Percentiles rank a stretch among this genome's conserved stretches.
phyloP scores from a whole-genome alignment of 37 sponge, comb jelly and placozoan genomes.

The Eunapius fragilis region DNA sequence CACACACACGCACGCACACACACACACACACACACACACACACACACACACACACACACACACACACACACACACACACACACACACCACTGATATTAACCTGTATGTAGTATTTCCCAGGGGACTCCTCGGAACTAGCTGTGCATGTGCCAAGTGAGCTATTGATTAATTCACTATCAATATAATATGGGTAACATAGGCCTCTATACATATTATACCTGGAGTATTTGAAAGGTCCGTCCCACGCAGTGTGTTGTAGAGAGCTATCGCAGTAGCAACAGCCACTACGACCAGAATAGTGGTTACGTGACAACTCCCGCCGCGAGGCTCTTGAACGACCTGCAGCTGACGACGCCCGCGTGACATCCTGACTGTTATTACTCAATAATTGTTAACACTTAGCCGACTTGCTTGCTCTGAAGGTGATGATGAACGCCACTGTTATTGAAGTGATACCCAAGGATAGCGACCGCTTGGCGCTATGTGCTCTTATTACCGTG shows the following conservation, averaged over 20 bases:
- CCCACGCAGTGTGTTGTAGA: neutral
- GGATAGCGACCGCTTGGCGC: slow-evolving; percentile 39
- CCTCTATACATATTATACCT: neutral
- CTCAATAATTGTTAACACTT: neutral
- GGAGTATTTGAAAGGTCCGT: neutral
- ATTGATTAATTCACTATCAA: neutral
- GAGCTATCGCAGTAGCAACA: neutral
- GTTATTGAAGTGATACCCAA: slow-evolving; percentile 17
- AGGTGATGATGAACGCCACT: neutral
- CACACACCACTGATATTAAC: neutral
- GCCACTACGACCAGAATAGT: neutral
- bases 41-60: too few relatives aligned
- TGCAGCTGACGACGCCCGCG: neutral
- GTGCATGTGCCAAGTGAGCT: neutral
- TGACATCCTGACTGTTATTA: neutral
- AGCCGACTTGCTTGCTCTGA: neutral
- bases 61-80: too few relatives aligned
- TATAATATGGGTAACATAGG: too few relatives aligned
- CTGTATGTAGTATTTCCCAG: neutral
- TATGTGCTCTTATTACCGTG: slow-evolving; percentile 34
- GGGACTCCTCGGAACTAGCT: neutral
- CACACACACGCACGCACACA: too few relatives aligned
- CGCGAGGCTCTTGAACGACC: neutral
- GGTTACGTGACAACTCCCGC: neutral
- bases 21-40: too few relatives aligned